Base-by-base conservation (phyloP, 2,797 vertebrate genomes). In the Manis crassicaudata region DNA sequence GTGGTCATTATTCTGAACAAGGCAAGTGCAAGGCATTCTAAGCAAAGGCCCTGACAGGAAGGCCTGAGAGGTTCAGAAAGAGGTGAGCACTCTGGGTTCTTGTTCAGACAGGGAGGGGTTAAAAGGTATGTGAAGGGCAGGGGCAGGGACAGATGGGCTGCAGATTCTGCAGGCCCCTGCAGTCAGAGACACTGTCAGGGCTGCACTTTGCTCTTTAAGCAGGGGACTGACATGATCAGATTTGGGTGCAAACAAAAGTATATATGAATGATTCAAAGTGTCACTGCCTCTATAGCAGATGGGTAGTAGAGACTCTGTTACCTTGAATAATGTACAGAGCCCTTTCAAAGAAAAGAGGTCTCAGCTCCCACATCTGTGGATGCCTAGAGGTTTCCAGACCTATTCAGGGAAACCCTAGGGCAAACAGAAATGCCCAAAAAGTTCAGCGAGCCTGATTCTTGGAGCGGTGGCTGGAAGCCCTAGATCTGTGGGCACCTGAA, bases 221-320 rank as follows among this genome's bases (percentile, higher is more conserved):
- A 88, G 29, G 60, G 40, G 1, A 90, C n/a, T 76, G 70, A 72
- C 46, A 5, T 52, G 77, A 81, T 70, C 65, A 63, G 72, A 91
- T 93, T 68, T 72, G 72, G 73, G 40, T 75, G 56, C 65, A 94
- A 95, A 88, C 72, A 77, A 68, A 93, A 93, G 93, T 54, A 67
- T 46, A 54, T 50, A 85, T 94, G 54, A 94, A 84, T 85, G 85
- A 95, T 92, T 90, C 73, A 92, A 73, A 90, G 67, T 60, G 58
- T 94, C 83, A 80, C 46, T 86, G 70, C 63, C 60, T 52, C 13
- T 16, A 27, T 90, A 70, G 87, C 82, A 88, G 85, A 81, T 65
- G 35, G 37, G n/a, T 54, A 88, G 72, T 70, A 88, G 72, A 83
- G 46, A 76, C 60, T 70, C 35, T 85, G 46, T 90, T 92, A 77